Percentiles rank a stretch among this genome's conserved stretches.
phyloP scores from a whole-genome alignment of 2,113 vertebrate species.

The Electrona antarctica region DNA sequence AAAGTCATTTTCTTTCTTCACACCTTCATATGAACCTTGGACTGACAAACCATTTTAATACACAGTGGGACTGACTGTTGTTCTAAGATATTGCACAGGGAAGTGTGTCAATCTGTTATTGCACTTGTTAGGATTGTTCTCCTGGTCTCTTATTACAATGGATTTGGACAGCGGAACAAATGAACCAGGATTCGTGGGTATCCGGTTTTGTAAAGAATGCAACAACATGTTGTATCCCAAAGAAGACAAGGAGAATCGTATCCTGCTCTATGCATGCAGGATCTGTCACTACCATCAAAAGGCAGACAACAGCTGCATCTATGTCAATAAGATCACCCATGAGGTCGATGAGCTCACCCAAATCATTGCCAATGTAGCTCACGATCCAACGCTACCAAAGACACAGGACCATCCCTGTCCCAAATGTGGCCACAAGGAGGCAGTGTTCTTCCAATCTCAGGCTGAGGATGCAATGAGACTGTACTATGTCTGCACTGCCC shows the following conservation, averaged over 20 bases:
- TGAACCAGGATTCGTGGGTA: slow-evolving; percentile 81
- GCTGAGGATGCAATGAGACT: slow-evolving; percentile 95
- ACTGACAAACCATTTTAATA: too few species aligned
- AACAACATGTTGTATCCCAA: slow-evolving; percentile 97
- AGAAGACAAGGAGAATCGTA: slow-evolving; percentile 94
- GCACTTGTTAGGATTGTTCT: too few species aligned
- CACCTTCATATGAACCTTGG: too few species aligned
- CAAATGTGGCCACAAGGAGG: slow-evolving; percentile 95
- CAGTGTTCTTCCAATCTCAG: slow-evolving; percentile 96
- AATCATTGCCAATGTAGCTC: slow-evolving; percentile 93
- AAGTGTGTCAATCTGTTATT: too few species aligned
- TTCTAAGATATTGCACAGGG: too few species aligned
- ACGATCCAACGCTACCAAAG: slow-evolving; percentile 91
- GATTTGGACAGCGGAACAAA: slow-evolving; percentile 74
- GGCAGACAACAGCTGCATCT: slow-evolving; percentile 95
- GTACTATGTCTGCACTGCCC: slow-evolving; percentile 93
- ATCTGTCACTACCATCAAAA: slow-evolving; percentile 97
- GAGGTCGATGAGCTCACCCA: slow-evolving; percentile 93
- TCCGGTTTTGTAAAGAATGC: slow-evolving; percentile 83
- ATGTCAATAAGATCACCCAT: slow-evolving; percentile 97
- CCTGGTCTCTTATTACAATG: slow-evolving; percentile 49
- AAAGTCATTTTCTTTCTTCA: too few species aligned
- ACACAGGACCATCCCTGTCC: slow-evolving; percentile 94
- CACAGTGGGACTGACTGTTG: too few species aligned
- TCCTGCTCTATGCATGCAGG: slow-evolving; percentile 91